Evolutionary conservation across 1,140 invertebrate species (phyloP), one percentile per base, ranked within the genome.

Genomic region (Hyles vespertilio): DNA sequence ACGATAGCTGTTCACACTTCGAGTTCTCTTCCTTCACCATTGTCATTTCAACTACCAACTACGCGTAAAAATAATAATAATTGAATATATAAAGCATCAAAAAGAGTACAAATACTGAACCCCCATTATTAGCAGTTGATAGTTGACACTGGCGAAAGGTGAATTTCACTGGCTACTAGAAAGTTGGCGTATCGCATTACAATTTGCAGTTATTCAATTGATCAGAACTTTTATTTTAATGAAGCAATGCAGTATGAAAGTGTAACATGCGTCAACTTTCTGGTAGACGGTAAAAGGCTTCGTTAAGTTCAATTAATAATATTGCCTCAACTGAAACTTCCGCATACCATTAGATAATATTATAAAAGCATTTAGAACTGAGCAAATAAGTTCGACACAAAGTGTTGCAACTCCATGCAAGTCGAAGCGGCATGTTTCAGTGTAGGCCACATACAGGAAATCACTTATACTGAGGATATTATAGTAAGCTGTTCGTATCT

Each of bases 401-500:
- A 48, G 8, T 8, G 57, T 65, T 65, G 57, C 34, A 52, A 46
- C 58, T 65, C 45, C 69, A 79, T 77, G 76, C 76, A 56, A 56
- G 58, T 66, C 54, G 51, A 59, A 67, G 65, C 65, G 77, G 77
- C 69, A 56, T 65, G 72, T 85, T 87, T 83, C 84, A 87, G 72
- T 85, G 79, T 71, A 85, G 82, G 77, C 77, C 56, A 59, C 62
- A 70, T 71, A 79, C 62, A 79, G 75, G 78, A 82, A 77, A 85
- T 84, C 75, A 84, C 81, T 88, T 86, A 85, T 79, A 86, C 77
- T 83, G 74, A 88, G 85, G 85, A 85, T 82, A 86, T 88, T 84
- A 85, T 76, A 88, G 82, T 81, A 88, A 88, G 85, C 85, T 87
- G 81, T 85, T 83, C 81, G 77, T 84, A 87, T 88, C 85, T 88